These are phyloP conservation scores for Chondrilla cf. caribensis DNA, from an alignment of 37 sponge, comb jelly and placozoan genomes.

Conservation along the genomic window DNA sequence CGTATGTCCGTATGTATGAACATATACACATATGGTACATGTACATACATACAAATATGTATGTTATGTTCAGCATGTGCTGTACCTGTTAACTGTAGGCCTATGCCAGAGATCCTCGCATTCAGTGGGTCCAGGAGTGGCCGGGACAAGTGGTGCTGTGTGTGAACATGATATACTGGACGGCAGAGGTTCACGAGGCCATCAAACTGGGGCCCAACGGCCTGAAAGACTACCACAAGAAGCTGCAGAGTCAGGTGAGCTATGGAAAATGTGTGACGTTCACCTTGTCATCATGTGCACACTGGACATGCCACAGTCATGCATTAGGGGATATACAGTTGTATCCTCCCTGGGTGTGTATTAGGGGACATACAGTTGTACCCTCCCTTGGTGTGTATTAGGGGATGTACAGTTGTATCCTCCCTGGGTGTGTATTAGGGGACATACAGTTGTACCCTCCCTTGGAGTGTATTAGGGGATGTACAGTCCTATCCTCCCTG, in stretches of 20 bases:
- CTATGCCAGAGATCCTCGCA: slow-evolving; percentile 69
- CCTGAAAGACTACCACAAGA: slow-evolving; percentile 87
- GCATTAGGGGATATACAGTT: too few species aligned
- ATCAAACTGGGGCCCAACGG: slow-evolving; percentile 79
- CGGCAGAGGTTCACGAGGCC: slow-evolving; percentile 95
- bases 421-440: too few species aligned
- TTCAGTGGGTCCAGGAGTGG: slow-evolving; percentile 95
- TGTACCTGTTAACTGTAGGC: slow-evolving; percentile 48
- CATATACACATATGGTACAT: neutral
- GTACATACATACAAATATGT: neutral
- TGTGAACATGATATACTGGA: slow-evolving; percentile 97
- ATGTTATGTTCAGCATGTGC: too few species aligned
- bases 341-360: too few species aligned
- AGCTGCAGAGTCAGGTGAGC: slow-evolving; percentile 69
- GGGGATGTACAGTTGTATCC: too few species aligned
- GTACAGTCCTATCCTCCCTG: too few species aligned
- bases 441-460: too few species aligned
- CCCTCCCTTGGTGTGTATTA: too few species aligned
- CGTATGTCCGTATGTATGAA: neutral
- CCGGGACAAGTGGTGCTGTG: slow-evolving; percentile 96
- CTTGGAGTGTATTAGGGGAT: too few species aligned
- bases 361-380: too few species aligned
- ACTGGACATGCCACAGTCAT: neutral
- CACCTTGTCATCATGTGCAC: neutral
- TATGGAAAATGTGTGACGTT: neutral